Evolutionary conservation across 2,888 invertebrate genomes (phyloP).

Genomic region (Neocrepidodera transversa): DNA sequence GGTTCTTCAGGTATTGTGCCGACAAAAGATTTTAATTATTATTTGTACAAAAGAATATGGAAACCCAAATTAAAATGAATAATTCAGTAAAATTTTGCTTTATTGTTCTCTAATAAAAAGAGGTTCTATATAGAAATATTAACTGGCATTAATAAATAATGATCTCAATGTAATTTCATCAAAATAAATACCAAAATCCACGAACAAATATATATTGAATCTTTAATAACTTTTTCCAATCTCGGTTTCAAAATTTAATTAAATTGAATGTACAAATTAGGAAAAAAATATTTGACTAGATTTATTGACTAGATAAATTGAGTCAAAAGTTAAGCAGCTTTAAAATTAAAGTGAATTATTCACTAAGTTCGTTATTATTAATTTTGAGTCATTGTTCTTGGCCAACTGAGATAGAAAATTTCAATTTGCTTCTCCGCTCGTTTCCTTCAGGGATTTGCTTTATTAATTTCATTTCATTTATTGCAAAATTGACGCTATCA

Average conservation of each 20-base stretch:
- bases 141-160: neutral
- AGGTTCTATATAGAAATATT: neutral
- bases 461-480: slow-evolving; percentile 15
- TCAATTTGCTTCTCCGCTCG: neutral
- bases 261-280: too few species aligned
- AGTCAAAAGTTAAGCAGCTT: neutral
- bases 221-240: too few species aligned
- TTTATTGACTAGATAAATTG: too few species aligned
- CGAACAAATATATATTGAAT: too few species aligned
- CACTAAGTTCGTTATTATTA: slow-evolving; percentile 11
- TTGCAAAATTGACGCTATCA: slow-evolving; percentile 6
- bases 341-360: slow-evolving; percentile 9
- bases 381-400: slow-evolving; percentile 10
- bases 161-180: neutral
- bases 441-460: slow-evolving; percentile 4
- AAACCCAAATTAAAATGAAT: slow-evolving; percentile 11
- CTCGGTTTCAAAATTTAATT: too few species aligned
- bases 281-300: too few species aligned
- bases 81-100: slow-evolving; percentile 9
- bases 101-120: slow-evolving; percentile 4
- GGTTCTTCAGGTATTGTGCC: neutral
- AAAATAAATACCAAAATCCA: too few species aligned
- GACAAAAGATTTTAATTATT: slow-evolving; percentile 14
- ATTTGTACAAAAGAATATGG: neutral
- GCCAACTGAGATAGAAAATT: neutral